Base-by-base conservation (phyloP, 2,113 vertebrate genomes). In the Pyrgilauda ruficollis region DNA sequence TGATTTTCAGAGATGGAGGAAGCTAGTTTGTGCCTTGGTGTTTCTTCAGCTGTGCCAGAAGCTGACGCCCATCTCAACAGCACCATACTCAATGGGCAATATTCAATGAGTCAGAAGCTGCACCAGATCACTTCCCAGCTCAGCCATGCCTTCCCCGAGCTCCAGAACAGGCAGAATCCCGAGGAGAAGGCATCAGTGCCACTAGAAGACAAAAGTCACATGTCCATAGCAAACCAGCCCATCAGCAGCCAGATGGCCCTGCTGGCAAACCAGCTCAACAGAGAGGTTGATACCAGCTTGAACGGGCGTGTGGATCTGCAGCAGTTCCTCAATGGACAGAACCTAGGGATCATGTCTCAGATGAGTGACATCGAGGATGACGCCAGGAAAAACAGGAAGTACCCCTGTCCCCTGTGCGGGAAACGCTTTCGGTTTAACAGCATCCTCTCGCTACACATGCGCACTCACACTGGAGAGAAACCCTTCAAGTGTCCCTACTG, bases 361-460 rank as follows among this genome's bases (percentile, higher is more conserved):
- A 99, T 99, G 99, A 99, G 99, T 2, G 99, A 99, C 93, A 99
- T 99, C 16, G 99, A 99, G 98, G 99, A 99, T 9, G 99, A 99
- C 2, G 99, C 99, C 66, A 98, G 99, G 87, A 99, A 99, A 96
- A 99, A 99, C 96, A 98, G 99, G 20, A 99, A 99, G 97, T 99
- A 99, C 96, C 99, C 99, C 0, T 99, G 99, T 95, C 99, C 99
- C 4, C 97, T 99, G 23, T 99, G 99, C 26, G 99, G 99, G 90
- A 99, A 99, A 86, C 99, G 99, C 73, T 99, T 99, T 89, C 99
- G 99, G 46, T 99, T 99, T 87, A 99, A 99, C 98, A 99, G 99
- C 97, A 99, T 99, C 93, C 98, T 99, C n/a, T 99, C 99, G 0
- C 98, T 99, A 41, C 99, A 99, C 97, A 99, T 99, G 99, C 98